Evolutionary conservation across 2,113 vertebrate species (phyloP).

Genomic region (Trichomycterus rosablanca): DNA sequence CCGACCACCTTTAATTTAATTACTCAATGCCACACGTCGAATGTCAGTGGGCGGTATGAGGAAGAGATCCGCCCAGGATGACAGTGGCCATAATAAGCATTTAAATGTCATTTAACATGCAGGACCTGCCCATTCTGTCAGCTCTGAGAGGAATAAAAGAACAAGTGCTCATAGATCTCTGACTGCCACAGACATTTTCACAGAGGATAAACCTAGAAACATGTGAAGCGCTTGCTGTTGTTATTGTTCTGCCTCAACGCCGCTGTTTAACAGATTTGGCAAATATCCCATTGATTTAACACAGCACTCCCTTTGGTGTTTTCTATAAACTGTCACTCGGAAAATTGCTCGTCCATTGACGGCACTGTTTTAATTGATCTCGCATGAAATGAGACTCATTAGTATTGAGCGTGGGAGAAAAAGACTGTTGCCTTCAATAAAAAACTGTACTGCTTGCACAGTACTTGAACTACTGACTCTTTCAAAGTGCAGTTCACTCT

Average conservation of each 20-base stretch:
- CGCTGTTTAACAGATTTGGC: conserved; percentile 35
- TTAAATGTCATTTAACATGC: conserved; percentile 40
- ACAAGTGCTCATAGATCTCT: conserved; percentile 16
- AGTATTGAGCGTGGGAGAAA: conserved; percentile 50
- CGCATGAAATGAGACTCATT: conserved; percentile 50
- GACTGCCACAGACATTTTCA: conserved; percentile 18
- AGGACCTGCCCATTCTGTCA: conserved; percentile 30
- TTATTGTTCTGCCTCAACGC: conserved; percentile 19
- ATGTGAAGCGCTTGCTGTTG: background rate
- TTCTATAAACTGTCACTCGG: conserved; percentile 32
- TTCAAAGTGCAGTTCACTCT: no score
- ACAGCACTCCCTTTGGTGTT: conserved; percentile 27
- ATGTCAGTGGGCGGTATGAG: conserved; percentile 50
- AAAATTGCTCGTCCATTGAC: conserved; percentile 35
- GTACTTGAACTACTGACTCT: no score
- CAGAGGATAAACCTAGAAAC: background rate
- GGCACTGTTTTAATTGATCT: conserved; percentile 44
- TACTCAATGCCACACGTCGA: conserved; percentile 46
- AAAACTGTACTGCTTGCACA: no score
- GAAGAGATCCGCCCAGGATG: conserved; percentile 33
- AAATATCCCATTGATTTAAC: conserved; percentile 22
- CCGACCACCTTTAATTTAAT: conserved; percentile 52
- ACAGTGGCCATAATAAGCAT: conserved; percentile 26
- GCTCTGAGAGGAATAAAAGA: conserved; percentile 8
- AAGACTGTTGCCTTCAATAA: conserved; percentile 35